Evolutionary conservation across 2,888 invertebrate genomes (phyloP).

Genomic region (Entomobrya multifasciata): DNA sequence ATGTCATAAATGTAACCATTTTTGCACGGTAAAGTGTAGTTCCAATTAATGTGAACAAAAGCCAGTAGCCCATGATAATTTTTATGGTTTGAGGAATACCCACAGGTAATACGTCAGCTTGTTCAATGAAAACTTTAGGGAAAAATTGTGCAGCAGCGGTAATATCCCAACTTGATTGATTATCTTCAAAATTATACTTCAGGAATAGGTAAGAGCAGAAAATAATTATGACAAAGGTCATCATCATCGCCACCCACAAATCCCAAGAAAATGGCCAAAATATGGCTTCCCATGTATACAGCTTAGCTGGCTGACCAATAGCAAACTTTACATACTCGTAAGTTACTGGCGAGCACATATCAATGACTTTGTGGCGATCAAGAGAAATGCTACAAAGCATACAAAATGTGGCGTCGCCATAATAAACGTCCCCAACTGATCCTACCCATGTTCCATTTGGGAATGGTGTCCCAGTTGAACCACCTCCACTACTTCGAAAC

Average conservation of each 20-base stretch:
- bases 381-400: slow-evolving; percentile 36
- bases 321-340: slow-evolving; percentile 40
- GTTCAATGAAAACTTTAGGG: slow-evolving; percentile 26
- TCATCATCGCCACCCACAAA: not conserved
- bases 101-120: slow-evolving; percentile 1
- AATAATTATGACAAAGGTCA: not conserved
- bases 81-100: slow-evolving; percentile 16
- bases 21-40: slow-evolving; percentile 70
- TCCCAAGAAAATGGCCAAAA: slow-evolving; percentile 37
- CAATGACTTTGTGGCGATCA: slow-evolving; percentile 26
- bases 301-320: slow-evolving; percentile 20
- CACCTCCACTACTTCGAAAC: slow-evolving; percentile 16
- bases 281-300: slow-evolving; percentile 41
- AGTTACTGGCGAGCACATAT: slow-evolving; percentile 41
- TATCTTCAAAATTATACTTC: not conserved
- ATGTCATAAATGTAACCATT: slow-evolving; percentile 64
- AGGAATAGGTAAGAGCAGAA: not conserved
- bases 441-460: slow-evolving; percentile 48
- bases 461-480: slow-evolving; percentile 22
- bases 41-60: slow-evolving; percentile 38
- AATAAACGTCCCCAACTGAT: slow-evolving; percentile 31
- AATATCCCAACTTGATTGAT: slow-evolving; percentile 9
- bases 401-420: slow-evolving; percentile 32
- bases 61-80: slow-evolving; percentile 47
- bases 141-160: not conserved